Evolutionary conservation across 2,797 vertebrate species (phyloP).

Genomic region (Synanceia verrucosa): DNA sequence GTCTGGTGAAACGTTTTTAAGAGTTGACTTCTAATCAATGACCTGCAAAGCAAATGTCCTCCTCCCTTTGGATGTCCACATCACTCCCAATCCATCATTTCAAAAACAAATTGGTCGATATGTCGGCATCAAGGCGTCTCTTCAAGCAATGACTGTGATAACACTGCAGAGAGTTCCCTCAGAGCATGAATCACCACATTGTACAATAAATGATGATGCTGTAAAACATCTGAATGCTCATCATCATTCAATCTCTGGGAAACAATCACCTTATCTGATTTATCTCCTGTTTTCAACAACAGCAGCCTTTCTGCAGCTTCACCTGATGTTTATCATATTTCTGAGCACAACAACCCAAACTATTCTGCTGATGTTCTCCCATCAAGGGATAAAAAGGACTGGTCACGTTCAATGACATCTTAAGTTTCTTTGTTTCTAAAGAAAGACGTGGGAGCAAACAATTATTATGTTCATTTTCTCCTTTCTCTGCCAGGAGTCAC

Average conservation of each 20-base stretch:
- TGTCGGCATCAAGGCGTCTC: not conserved
- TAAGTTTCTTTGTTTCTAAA: slow-evolving; percentile 1
- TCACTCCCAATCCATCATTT: not conserved
- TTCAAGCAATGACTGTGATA: slow-evolving; percentile 3
- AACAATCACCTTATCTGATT: slow-evolving; percentile 19
- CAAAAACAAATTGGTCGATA: not conserved
- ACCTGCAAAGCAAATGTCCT: not conserved
- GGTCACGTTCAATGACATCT: not conserved
- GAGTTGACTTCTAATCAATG: slow-evolving; percentile 12
- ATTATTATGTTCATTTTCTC: not conserved
- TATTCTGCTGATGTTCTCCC: not conserved
- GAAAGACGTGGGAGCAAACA: slow-evolving; percentile 5
- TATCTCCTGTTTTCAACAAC: not conserved
- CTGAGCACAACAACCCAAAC: not conserved
- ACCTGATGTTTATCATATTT: not conserved
- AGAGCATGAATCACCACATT: slow-evolving; percentile 26
- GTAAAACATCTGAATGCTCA: slow-evolving; percentile 6
- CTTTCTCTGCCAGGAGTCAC: slow-evolving; percentile 4
- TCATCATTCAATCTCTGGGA: slow-evolving; percentile 1
- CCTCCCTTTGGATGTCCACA: not conserved
- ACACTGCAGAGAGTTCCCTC: not conserved
- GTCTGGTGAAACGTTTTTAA: not conserved
- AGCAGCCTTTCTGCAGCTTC: not conserved
- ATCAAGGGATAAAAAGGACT: not conserved
- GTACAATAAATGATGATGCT: not conserved